A percentile compares a stretch with the other conserved stretches of the same genome.
Evolutionary conservation across 2,113 vertebrate species (phyloP).

Genomic region (Athene noctua): DNA sequence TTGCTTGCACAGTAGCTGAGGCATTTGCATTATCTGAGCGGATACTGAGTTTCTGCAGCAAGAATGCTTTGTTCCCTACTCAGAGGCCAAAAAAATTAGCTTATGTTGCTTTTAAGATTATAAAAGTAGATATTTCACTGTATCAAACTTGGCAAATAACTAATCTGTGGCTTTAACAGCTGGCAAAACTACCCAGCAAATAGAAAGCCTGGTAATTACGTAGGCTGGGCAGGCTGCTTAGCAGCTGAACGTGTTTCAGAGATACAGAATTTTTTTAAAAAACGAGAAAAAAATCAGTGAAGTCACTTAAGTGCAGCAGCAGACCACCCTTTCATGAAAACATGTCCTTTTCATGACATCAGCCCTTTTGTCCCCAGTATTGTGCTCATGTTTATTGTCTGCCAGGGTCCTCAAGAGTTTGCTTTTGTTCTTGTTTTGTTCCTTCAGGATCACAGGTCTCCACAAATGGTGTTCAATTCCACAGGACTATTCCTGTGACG

Average conservation of each 20-base stretch:
- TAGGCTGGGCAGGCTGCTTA: neutral
- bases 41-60: neutral
- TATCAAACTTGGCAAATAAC: neutral
- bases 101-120: neutral
- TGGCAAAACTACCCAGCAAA: neutral
- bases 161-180: neutral
- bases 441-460: neutral
- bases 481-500: neutral
- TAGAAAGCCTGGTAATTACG: neutral
- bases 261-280: neutral
- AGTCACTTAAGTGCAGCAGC: neutral
- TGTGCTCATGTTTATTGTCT: neutral
- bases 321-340: neutral
- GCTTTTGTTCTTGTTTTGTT: neutral
- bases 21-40: fast-evolving
- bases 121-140: neutral
- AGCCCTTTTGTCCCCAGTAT: neutral
- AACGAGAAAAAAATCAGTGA: neutral
- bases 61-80: neutral
- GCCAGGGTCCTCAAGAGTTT: neutral
- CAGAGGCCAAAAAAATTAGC: neutral
- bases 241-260: neutral
- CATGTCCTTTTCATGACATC: neutral
- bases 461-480: neutral
- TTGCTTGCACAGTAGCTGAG: neutral